Evolutionary conservation across 2,113 vertebrate genomes (phyloP).

Genomic region (Archocentrus centrarchus): DNA sequence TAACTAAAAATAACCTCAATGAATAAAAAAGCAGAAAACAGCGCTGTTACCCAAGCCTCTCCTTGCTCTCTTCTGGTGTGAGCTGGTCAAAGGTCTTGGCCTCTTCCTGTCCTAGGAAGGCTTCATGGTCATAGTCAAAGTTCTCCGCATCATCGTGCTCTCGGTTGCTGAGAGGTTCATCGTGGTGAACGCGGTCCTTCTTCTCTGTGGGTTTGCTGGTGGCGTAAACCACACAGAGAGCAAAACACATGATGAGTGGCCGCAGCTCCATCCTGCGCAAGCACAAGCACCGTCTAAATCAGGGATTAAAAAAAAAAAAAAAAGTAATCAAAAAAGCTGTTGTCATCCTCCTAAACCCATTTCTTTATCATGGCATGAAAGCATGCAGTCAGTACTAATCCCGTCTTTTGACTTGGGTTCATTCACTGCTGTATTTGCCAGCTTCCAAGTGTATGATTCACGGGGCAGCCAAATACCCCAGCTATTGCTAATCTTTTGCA

Average conservation of each 20-base stretch:
- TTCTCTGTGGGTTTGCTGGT: constrained; percentile 94
- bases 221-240: constrained; percentile 84
- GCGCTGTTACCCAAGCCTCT: constrained; percentile 88
- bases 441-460: constrained; percentile 11
- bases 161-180: constrained; percentile 89
- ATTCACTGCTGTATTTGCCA: neutral
- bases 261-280: constrained; percentile 81
- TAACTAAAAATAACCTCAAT: neutral
- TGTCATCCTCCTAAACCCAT: neutral
- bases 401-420: neutral
- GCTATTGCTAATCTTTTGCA: constrained; percentile 16
- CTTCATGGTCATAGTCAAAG: constrained; percentile 99
- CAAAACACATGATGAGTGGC: constrained; percentile 86
- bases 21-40: neutral
- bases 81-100: constrained; percentile 98
- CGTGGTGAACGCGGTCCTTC: constrained; percentile 92
- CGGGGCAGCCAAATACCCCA: neutral
- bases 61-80: constrained; percentile 98
- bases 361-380: neutral
- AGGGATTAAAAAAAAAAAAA: neutral
- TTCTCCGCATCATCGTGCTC: constrained; percentile 89
- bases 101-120: constrained; percentile 95
- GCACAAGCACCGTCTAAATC: neutral
- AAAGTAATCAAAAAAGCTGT: neutral
- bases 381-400: neutral